Percentiles rank a stretch among this genome's conserved stretches.
phyloP scores from a whole-genome alignment of 2,113 vertebrate genomes.

The Platysteira castanea region DNA sequence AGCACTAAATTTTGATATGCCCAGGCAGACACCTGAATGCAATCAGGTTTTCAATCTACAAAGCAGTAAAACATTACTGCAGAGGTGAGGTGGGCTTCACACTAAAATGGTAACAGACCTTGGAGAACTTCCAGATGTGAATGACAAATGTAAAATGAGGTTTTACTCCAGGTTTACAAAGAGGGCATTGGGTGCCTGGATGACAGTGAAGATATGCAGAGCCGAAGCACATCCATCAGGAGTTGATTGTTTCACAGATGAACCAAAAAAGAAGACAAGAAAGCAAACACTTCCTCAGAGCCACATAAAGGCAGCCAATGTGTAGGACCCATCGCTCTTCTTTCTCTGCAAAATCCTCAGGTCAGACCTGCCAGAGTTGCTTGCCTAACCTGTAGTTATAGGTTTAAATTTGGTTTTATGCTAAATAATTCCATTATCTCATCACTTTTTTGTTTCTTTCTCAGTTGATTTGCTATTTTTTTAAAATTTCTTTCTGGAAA shows the following conservation, averaged over 20 bases:
- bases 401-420: neutral
- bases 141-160: neutral
- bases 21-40: neutral
- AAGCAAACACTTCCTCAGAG: neutral
- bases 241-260: neutral
- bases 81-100: neutral
- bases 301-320: neutral
- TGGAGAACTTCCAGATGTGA: neutral
- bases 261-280: neutral
- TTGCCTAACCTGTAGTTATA: neutral
- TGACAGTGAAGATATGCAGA: neutral
- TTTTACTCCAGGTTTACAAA: neutral
- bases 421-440: neutral
- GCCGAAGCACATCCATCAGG: neutral
- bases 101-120: neutral
- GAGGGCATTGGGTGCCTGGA: rapidly evolving
- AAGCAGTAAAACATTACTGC: neutral
- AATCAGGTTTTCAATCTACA: neutral
- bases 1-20: neutral
- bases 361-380: neutral
- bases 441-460: neutral
- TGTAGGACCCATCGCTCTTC: neutral
- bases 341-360: neutral
- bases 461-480: neutral
- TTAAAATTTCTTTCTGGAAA: neutral